Conservation (phyloP, 1,140 invertebrate genomes). For the Pseudomyrmex flavicornis region DNA sequence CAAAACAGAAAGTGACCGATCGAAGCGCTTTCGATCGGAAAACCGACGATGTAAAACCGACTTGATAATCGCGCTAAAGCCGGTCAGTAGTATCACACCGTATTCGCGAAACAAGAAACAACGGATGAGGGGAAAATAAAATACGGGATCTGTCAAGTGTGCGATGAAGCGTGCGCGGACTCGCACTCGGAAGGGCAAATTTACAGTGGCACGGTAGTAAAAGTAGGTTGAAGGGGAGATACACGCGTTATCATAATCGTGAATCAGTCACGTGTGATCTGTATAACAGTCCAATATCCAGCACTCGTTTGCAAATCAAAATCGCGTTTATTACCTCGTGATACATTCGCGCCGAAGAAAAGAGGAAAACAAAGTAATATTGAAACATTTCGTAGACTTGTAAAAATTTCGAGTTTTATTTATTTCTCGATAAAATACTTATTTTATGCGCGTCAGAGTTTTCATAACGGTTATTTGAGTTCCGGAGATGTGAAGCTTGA, state of each 20-base stretch:
- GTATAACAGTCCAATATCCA: conserved; percentile 9
- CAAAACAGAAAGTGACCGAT: no score
- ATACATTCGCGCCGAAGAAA: neutral
- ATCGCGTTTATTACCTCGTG: conserved; percentile 1
- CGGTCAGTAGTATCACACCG: conserved; percentile 44
- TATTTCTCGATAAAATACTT: no score
- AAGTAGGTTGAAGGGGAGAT: conserved; percentile 60
- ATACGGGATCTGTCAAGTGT: conserved; percentile 64
- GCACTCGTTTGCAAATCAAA: conserved; percentile 18
- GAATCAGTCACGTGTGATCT: conserved; percentile 60
- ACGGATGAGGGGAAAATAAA: conserved; percentile 63
- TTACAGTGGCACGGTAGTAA: conserved; percentile 59
- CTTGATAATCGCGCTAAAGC: neutral
- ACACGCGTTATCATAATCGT: conserved; percentile 60
- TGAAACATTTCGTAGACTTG: no score
- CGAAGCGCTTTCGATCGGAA: neutral
- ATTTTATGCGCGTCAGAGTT: no score
- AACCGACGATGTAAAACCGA: conserved; percentile 25
- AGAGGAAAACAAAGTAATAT: neutral
- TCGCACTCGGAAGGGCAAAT: conserved; percentile 59
- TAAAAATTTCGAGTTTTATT: no score
- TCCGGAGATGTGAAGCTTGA: no score
- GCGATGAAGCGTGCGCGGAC: conserved; percentile 67
- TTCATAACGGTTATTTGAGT: no score
- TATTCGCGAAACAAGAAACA: conserved; percentile 45